Base-by-base conservation (phyloP, 2,113 vertebrate species). In the Grantiella picta region DNA sequence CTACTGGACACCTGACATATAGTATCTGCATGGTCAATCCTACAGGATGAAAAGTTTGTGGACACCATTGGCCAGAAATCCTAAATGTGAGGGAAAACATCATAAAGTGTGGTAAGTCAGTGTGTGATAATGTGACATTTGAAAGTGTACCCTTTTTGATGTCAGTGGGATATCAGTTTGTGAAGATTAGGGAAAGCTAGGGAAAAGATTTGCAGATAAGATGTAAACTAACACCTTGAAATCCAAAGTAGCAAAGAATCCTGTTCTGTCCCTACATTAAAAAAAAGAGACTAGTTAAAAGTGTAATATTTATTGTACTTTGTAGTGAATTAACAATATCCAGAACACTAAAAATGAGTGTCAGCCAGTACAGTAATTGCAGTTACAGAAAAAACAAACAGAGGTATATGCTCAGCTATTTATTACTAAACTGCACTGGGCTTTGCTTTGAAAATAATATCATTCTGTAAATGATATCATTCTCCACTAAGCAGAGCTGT, bases 381-480 rank as follows among this genome's bases (percentile, higher is more conserved):
- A 71, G 56, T 25, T 75, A 60, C 54, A 81, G 91, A 86, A 95
- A 78, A 44, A 93, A 80, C 36, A 65, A 90, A 70, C 42, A 81
- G 38, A 89, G 27, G 21, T 23, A 53, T 45, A 47, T 15, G 22
- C 38, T 66, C 42, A 66, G 60, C 35, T 77, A 76, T 89, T 89
- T 94, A 52, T 85, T 85, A 82, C n/a, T 59, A 38, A 35, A 44
- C 31, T 17, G n/a, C 23, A 27, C 57, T 38, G 50, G 50, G 31
- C 50, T 91, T 82, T 56, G 69, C 78, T 85, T 79, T 89, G 93
- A 60, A 94, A 92, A 80, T 27, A 79, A 40, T 36, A n/a, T 50
- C 12, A 10, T 81, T 88, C 69, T 91, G 77, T 64, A 75, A 91
- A 89, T 0, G 6, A 27, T 47, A 52, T 18, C 7, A 13, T 47